These are phyloP conservation scores for Aspiorhynchus laticeps DNA, from an alignment of 2,113 vertebrate species.

Conservation along the genomic window DNA sequence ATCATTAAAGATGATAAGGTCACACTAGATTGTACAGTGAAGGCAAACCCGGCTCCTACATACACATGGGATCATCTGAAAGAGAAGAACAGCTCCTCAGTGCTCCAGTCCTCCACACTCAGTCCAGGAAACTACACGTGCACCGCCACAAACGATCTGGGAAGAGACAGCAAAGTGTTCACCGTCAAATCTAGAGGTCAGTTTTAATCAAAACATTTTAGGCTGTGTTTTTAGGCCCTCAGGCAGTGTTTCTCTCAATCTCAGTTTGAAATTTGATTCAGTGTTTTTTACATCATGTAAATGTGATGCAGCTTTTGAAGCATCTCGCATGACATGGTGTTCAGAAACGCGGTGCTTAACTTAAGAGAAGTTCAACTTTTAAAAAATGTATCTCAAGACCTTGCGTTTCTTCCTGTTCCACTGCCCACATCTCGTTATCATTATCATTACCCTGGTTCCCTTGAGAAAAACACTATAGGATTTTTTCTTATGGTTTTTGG, in stretches of 20 bases:
- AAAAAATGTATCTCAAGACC: neutral
- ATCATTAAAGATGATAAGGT: constrained; percentile 29
- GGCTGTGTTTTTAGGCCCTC: too few relatives aligned
- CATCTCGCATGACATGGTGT: neutral
- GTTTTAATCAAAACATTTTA: neutral
- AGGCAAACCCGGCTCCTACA: constrained; percentile 61
- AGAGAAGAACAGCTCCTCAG: neutral
- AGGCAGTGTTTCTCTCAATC: neutral
- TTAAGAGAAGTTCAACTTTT: neutral
- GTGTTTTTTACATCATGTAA: neutral
- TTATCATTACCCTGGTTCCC: neutral
- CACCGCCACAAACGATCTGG: constrained; percentile 56
- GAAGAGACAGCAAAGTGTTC: constrained; percentile 60
- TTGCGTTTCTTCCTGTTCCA: neutral
- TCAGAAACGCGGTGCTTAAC: too few relatives aligned
- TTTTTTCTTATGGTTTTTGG: neutral
- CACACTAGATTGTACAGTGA: constrained; percentile 64
- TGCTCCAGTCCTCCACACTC: constrained; percentile 11
- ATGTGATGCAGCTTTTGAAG: neutral
- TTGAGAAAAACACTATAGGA: neutral
- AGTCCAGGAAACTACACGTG: constrained; percentile 67
- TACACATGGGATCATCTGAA: constrained; percentile 60
- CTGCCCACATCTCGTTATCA: neutral
- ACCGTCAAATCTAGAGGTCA: constrained; percentile 58
- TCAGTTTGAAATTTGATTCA: neutral